Evolutionary conservation across 2,797 vertebrate genomes (phyloP).

Genomic region (Antrozous pallidus): DNA sequence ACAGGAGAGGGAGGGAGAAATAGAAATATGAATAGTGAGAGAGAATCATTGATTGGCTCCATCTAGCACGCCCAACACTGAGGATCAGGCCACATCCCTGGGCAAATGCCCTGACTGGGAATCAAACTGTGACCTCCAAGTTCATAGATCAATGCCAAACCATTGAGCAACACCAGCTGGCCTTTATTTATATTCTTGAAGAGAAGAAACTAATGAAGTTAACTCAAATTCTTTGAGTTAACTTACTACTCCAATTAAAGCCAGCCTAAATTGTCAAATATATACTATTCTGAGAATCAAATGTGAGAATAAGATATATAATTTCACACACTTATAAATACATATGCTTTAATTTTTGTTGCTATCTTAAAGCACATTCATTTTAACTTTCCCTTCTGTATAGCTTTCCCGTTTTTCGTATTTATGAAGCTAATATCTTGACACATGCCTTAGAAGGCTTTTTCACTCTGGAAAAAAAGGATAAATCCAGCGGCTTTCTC

Average conservation of each 20-base stretch:
- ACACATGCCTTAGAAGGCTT: neutral
- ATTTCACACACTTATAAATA: neutral
- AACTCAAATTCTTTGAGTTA: neutral
- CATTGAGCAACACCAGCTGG: no score
- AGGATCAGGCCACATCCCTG: no score
- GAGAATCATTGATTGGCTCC: no score
- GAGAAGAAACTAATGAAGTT: neutral
- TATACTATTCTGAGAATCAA: neutral
- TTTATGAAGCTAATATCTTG: slow-evolving; percentile 14
- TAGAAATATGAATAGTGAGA: no score
- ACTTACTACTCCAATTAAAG: neutral
- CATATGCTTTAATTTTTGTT: slow-evolving; percentile 13
- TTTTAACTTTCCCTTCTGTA: neutral
- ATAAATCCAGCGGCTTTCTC: neutral
- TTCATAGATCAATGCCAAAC: no score
- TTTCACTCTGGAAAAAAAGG: neutral
- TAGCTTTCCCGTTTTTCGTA: neutral
- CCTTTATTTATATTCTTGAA: slow-evolving; percentile 19
- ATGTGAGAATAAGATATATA: neutral
- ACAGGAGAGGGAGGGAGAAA: no score
- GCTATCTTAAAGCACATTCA: neutral
- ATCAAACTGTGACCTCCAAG: no score
- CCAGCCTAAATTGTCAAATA: neutral
- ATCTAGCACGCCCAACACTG: no score
- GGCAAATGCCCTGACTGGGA: no score